Percentiles rank a stretch among this genome's conserved stretches.
phyloP scores from a whole-genome alignment of 2,113 vertebrate genomes.

The Takifugu flavidus region DNA sequence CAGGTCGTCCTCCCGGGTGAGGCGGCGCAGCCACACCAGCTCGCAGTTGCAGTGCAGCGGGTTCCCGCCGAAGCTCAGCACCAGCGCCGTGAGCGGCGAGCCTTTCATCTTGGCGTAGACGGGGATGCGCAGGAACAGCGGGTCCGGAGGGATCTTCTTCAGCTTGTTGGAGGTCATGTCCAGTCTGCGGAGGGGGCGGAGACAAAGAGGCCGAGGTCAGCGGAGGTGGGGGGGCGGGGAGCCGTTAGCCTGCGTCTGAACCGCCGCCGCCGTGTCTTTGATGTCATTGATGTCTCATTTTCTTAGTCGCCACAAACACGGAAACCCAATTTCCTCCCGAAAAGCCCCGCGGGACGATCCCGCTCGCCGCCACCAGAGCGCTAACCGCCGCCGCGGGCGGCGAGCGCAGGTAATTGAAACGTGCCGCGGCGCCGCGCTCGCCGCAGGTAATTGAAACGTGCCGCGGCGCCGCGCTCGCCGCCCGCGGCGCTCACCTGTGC shows the following conservation, averaged over 20 bases:
- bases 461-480: no score
- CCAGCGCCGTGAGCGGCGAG: conserved; percentile 75
- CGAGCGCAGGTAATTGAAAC: background rate
- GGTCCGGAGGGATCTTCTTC: conserved; percentile 83
- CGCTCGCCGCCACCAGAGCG: no score
- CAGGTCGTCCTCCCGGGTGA: conserved; percentile 80
- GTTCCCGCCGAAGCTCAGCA: conserved; percentile 80
- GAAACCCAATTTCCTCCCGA: background rate
- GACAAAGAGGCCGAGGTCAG: background rate
- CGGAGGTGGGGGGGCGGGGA: no score
- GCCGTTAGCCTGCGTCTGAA: no score
- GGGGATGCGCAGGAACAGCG: conserved; percentile 77
- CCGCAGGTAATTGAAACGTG: no score
- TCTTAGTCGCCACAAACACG: background rate
- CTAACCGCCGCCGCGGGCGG: no score
- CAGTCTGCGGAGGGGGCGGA: conserved; percentile 57
- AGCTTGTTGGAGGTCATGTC: conserved; percentile 86
- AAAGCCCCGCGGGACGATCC: conserved; percentile 19
- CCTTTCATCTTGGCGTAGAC: conserved; percentile 81
- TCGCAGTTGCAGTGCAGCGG: conserved; percentile 84
- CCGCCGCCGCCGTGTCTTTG: background rate
- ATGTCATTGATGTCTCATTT: background rate
- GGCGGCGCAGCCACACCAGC: conserved; percentile 78
- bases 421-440: no score
- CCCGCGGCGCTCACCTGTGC: conserved; percentile 12